Percentiles rank a stretch among this genome's conserved stretches.
Conservation (phyloP, 2,888 invertebrate species). For the Mesorhabditis sp. region DNA sequence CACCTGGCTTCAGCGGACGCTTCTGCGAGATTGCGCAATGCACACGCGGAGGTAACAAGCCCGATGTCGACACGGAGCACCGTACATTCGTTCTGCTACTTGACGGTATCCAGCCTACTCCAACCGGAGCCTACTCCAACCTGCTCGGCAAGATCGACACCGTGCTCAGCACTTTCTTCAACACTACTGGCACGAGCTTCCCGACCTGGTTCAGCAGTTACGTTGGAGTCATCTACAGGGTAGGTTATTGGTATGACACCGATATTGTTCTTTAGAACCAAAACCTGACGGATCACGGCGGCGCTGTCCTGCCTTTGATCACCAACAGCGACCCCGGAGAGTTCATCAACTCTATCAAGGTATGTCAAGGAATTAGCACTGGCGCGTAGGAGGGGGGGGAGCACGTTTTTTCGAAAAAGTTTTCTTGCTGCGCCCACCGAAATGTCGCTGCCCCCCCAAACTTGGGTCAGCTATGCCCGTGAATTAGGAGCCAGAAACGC, state of each 20-base stretch:
- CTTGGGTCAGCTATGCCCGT: too few species aligned
- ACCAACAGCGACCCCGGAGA: conserved; percentile 14
- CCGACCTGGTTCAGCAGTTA: conserved; percentile 31
- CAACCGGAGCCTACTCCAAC: too few species aligned
- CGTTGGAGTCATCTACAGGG: conserved; percentile 35
- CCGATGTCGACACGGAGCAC: conserved; percentile 16
- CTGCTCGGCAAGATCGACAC: too few species aligned
- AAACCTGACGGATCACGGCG: conserved; percentile 8
- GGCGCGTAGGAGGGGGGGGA: too few species aligned
- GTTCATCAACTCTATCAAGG: conserved; percentile 12
- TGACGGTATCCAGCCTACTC: conserved; percentile 36
- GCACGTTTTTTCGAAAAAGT: too few species aligned
- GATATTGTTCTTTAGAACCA: conserved; percentile 15
- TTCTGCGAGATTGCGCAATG: conserved; percentile 34
- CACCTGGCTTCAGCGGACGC: conserved; percentile 23
- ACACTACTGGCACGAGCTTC: conserved; percentile 8
- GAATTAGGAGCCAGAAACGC: too few species aligned
- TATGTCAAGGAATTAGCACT: not conserved
- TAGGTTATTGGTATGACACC: not conserved
- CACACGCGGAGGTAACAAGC: conserved; percentile 25
- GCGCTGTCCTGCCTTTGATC: conserved; percentile 19
- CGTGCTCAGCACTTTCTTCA: not conserved
- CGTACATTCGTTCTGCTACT: conserved; percentile 33
- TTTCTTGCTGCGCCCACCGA: too few species aligned
- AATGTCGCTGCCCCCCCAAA: too few species aligned